Evolutionary conservation across 2,888 invertebrate genomes (phyloP), one percentile per base, ranked within the genome.

Genomic region (Pandemis heparana): DNA sequence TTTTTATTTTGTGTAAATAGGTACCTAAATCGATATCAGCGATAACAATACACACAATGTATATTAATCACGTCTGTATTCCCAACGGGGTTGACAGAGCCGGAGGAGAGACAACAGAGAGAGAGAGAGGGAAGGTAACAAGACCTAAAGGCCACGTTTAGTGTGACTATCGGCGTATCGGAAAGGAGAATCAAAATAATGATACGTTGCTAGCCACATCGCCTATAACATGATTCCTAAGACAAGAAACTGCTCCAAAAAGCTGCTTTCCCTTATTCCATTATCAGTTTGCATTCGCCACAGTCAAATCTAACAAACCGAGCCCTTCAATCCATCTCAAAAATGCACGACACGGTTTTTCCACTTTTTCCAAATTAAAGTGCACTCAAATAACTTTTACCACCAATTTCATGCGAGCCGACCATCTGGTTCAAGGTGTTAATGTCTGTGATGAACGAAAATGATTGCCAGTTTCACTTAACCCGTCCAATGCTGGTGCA

Each of bases 301-400:
- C 23, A 56, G 56, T 56, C 5, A 18, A 56, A 12, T 56, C 7
- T 23, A 5, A 5, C 56, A 5, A 23, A 56, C 56, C 23, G 56
- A 56, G 56, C 56, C 56, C 56, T 56, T 53, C 9, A 8, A 53
- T 12, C 2, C 7, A 23, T 12, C 23, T 6, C n/a, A 56, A 16
- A 63, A 56, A 63, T 63, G 70, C 53, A 70, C 63, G 51, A 12
- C 59, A 5, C 43, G 5, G 23, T 63, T 41, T 67, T 70, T 74
- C 60, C 64, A 74, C 74, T 74, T 74, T 74, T 74, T 61, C 70
- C 65, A 65, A 74, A 73, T 64, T 74, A 70, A 65, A 18, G 39
- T 61, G 69, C 69, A 43, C 12, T 53, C 48, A 51, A 59, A 53
- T 12, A 56, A 69, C 74, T 74, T 74, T 74, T 74, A 74, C 74